Base-by-base conservation (phyloP, 2,797 vertebrate genomes). In the Gymnoscopelus braueri region DNA sequence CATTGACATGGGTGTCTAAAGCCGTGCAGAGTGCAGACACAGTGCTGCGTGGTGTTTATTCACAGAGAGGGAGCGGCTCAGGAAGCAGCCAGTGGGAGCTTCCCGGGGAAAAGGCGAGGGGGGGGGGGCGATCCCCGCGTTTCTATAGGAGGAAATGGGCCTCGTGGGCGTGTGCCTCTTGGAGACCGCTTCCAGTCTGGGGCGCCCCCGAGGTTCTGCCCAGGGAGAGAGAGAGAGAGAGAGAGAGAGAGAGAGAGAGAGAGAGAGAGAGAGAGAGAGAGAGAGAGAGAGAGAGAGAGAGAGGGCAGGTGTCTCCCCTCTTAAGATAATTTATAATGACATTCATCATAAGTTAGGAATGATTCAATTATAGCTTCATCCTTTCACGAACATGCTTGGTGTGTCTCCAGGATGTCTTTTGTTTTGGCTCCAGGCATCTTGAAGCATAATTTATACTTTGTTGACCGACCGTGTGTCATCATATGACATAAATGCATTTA, bases 81-180 rank as follows among this genome's bases (percentile, higher is more conserved):
- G 92, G 92, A 93, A 93, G 82, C 77, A 53, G 85, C 78, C 82
- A 85, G 83, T 65, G 15, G 84, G 80, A 90, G 85, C 86, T 89
- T 93, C 89, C 91, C 61, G 71, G 60, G 76, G 73, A 88, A 90
- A 75, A 77, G 63, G 67, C 71, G 72, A 14, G 23, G 63, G 67
- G 77, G 60, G 23, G 63, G 67, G 77, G 60, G 75, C 69, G 59
- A 88, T 81, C 75, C 76, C 71, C 13, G 9, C 5, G 29, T 76
- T 92, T 94, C 91, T 92, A 93, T 91, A 75, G 90, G 75, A 92
- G 94, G 93, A 94, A 93, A 92, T 91, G 90, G 84, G 76, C 65
- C 56, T 58, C 2, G 75, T 78, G 82, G 88, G 90, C 35, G 88
- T 82, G 14, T 81, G 80, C 53, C 80, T 82, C 62, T 73, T 19